Conservation (phyloP, 2,797 vertebrate genomes). For the Gymnoscopelus braueri region DNA sequence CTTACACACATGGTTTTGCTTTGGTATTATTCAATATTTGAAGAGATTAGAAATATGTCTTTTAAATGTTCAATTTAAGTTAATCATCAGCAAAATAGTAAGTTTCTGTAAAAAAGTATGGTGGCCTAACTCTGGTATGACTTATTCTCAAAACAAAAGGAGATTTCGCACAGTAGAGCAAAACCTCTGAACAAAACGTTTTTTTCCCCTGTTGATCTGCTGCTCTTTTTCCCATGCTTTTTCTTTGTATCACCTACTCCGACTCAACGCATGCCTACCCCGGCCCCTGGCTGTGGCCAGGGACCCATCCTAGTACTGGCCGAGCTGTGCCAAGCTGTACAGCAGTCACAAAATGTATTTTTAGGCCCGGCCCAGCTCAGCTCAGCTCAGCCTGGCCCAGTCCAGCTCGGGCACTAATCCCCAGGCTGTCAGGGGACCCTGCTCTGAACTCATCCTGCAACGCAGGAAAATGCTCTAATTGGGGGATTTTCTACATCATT, state of each 20-base stretch:
- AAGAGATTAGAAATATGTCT: neutral
- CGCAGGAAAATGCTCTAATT: constrained; percentile 86
- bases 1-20: neutral
- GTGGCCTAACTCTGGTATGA: neutral
- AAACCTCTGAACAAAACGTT: constrained; percentile 30
- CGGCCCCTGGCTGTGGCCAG: constrained; percentile 62
- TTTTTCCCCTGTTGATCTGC: constrained; percentile 42
- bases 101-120: neutral
- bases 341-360: constrained; percentile 73
- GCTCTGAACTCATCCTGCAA: constrained; percentile 84
- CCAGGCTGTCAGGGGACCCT: constrained; percentile 77
- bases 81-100: neutral
- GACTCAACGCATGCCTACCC: constrained; percentile 78
- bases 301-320: constrained; percentile 59
- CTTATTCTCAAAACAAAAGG: constrained; percentile 23
- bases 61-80: neutral
- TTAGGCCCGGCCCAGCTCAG: constrained; percentile 60
- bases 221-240: constrained; percentile 76
- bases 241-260: constrained; percentile 62
- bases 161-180: neutral
- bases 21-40: neutral
- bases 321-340: constrained; percentile 73
- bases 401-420: constrained; percentile 76
- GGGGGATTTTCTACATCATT: constrained; percentile 89
- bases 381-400: constrained; percentile 42